Evolutionary conservation across 2,888 invertebrate genomes (phyloP).

Genomic region (Liodrosophila aerea): DNA sequence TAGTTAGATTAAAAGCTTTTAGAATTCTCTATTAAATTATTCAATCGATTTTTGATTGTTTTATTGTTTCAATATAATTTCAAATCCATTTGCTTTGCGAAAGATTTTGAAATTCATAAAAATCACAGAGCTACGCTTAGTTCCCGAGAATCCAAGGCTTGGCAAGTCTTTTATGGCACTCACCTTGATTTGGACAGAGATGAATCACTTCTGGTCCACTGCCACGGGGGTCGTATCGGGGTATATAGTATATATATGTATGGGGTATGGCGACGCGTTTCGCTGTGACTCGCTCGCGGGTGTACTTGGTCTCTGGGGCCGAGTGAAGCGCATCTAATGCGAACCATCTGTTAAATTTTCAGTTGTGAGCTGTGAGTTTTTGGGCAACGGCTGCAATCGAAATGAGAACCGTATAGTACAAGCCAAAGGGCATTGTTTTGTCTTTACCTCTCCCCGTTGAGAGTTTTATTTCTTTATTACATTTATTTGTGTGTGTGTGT

Average conservation of each 20-base stretch:
- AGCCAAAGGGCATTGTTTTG: constrained; percentile 55
- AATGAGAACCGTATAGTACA: constrained; percentile 1
- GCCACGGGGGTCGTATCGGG: neutral
- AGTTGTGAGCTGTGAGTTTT: constrained; percentile 45
- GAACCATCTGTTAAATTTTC: constrained; percentile 76
- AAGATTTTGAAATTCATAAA: neutral
- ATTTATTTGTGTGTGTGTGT: constrained; percentile 57
- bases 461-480: constrained; percentile 67
- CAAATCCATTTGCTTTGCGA: too few species aligned
- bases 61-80: too few species aligned
- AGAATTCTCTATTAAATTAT: too few species aligned
- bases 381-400: constrained; percentile 19
- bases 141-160: neutral
- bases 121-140: neutral
- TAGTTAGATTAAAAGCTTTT: too few species aligned
- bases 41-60: too few species aligned
- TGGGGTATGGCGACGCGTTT: neutral
- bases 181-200: constrained; percentile 23
- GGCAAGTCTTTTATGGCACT: neutral
- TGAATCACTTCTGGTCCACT: constrained; percentile 38
- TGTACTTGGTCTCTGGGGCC: constrained; percentile 58
- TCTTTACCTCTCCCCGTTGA: constrained; percentile 34
- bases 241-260: neutral
- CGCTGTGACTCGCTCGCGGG: constrained; percentile 17
- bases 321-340: constrained; percentile 71